Base-by-base conservation (phyloP, 2,888 invertebrate species). In the Phorcus lineatus region DNA sequence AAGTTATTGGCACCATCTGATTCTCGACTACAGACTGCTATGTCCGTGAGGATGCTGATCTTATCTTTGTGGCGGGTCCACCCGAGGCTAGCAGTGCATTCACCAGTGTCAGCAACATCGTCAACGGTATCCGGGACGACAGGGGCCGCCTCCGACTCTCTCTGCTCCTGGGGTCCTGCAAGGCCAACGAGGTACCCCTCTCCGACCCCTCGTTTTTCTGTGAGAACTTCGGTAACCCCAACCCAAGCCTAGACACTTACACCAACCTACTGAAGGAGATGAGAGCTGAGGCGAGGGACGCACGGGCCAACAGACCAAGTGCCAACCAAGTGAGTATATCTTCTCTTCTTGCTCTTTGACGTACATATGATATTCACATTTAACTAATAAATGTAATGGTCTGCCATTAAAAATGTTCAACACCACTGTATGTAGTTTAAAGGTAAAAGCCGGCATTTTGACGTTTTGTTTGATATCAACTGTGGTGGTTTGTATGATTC, bases 31-130 rank as follows among this genome's bases (percentile, higher is more conserved):
- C 85, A 90, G 90, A 78, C 9, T 90, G 90, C 74, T 53, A 47
- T 7, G 81, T 86, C 3, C 74, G 78, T 13, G 57, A 75, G 17
- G 74, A 87, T 57, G 86, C 89, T n/a, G 90, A 91, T 81, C 78
- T 91, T 76, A 81, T 87, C 80, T 90, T 90, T 79, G 86, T 88
- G 54, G 80, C 85, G 24, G 83, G 79, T 19, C 82, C 82, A 1
- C 74, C 70, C 2, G 80, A 70, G 9, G 75, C 78, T 22, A 53
- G 70, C 19, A 78, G 79, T n/a, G 82, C 85, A 13, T 74, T 81
- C 40, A 76, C 80, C 53, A 53, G 81, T 57, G 79, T 82, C 1
- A 31, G 70, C 31, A 74, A 74, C 28, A 28, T 79, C 22, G 54
- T 79, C 24, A 81, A 80, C 19, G 62, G 16, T 74, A 79, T 79